Percentiles rank a stretch among this genome's conserved stretches.
Evolutionary conservation across 1,140 invertebrate species (phyloP).

Genomic region (Stratiolaelaps scimitus): DNA sequence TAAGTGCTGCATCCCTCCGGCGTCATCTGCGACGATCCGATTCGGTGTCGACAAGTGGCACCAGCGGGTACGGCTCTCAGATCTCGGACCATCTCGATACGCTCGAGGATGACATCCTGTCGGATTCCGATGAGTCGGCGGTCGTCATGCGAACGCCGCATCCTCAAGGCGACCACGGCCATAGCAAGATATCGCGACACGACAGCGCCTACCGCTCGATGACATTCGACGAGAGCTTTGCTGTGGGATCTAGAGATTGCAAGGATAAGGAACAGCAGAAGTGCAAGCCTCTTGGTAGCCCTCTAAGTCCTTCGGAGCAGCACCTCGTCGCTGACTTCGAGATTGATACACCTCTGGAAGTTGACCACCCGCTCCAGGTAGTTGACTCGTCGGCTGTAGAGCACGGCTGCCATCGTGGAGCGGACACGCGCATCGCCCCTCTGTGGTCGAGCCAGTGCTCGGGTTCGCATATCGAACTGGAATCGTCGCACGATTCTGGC

Average conservation of each 20-base stretch:
- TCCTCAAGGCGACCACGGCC: background rate
- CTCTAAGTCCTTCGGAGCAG: conserved; percentile 27
- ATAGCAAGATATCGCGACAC: conserved; percentile 13
- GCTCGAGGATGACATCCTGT: conserved; percentile 5
- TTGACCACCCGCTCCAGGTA: background rate
- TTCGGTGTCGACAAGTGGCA: conserved; percentile 18
- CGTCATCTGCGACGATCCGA: conserved; percentile 12
- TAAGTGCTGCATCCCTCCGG: conserved; percentile 4
- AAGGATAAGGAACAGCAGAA: background rate
- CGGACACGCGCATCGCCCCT: background rate
- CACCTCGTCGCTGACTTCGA: conserved; percentile 21
- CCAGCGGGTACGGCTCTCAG: conserved; percentile 27
- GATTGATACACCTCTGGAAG: background rate
- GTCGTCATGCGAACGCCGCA: background rate
- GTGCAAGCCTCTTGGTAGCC: background rate
- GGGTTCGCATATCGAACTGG: background rate
- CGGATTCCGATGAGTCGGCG: background rate
- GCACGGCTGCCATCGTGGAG: background rate
- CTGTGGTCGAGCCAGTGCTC: conserved; percentile 10
- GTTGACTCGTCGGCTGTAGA: background rate
- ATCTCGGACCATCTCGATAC: conserved; percentile 14
- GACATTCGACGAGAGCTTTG: conserved; percentile 24
- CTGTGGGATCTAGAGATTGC: conserved; percentile 14
- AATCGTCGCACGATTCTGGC: conserved; percentile 16
- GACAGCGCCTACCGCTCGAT: conserved; percentile 28